Evolutionary conservation across 1,140 invertebrate genomes (phyloP), one percentile per base, ranked within the genome.

Genomic region (Camponotus vicinus): DNA sequence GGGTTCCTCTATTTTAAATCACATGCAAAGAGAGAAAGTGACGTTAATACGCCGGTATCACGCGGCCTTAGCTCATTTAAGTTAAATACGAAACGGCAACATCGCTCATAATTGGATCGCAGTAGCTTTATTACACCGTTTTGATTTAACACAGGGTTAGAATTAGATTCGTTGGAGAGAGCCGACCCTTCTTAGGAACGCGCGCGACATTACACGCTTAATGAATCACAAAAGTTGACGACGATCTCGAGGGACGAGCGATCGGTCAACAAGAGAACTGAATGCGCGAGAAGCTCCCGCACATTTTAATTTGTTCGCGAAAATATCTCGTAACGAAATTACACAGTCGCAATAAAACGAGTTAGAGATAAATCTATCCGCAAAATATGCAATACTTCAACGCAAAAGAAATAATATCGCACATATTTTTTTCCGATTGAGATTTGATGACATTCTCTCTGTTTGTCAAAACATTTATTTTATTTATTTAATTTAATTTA

Each of bases 201-300:
- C 42, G 34, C 42, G 66, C 71, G 0, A 42, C 71, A 89, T 82
- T 66, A 78, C 77, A 27, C 37, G 64, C 57, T 71, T 86, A 86
- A 89, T 89, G 79, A 90, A 89, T 87, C 75, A 89, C 77, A 75
- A 85, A 90, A 90, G 85, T 90, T 87, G 82, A 61, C 75, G 85
- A 87, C 73, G 76, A 45, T 9, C 88, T 42, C 85, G 13, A 27
- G 88, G 86, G 88, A 80, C n/a, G 49, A 32, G 37, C 89, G 86
- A 90, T 90, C 85, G 89, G 80, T 90, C 88, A 90, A 82, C 70
- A 21, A 67, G 76, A 69, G 75, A 85, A 85, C 64, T 70, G 57
- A 84, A 63, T 32, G n/a, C 3, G 83, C 40, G 80, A 67, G 77
- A 85, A 85, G 73, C 45, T 77, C 27, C 27, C 59, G 18, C 42